Evolutionary conservation across 1,140 invertebrate genomes (phyloP).

Genomic region (Leptinotarsa defecta): DNA sequence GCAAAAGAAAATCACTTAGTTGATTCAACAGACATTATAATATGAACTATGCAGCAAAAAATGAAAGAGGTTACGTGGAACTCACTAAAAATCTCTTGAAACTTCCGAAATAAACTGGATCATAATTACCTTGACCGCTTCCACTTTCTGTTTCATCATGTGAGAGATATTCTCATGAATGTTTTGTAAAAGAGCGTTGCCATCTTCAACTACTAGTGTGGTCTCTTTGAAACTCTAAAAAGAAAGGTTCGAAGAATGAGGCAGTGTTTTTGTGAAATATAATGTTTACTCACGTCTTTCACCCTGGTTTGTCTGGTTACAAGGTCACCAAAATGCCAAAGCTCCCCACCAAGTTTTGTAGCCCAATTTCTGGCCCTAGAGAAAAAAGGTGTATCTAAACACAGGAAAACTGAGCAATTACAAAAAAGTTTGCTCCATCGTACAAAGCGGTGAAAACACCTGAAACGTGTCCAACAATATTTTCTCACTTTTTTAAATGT

Average conservation of each 20-base stretch:
- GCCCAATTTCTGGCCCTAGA: conserved; percentile 53
- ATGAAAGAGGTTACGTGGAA: too few species aligned
- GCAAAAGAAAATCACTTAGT: too few species aligned
- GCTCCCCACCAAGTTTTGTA: conserved; percentile 51
- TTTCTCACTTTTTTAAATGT: too few species aligned
- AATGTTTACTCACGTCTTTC: conserved; percentile 46
- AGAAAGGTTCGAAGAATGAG: not conserved
- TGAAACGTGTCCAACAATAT: too few species aligned
- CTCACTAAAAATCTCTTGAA: too few species aligned
- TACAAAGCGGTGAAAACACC: too few species aligned
- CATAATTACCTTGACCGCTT: conserved; percentile 71
- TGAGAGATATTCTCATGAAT: conserved; percentile 78
- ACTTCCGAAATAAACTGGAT: conserved; percentile 22
- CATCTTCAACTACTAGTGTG: conserved; percentile 70
- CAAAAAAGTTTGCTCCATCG: not conserved
- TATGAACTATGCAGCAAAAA: too few species aligned
- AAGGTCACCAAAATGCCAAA: conserved; percentile 53
- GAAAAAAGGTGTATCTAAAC: conserved; percentile 17
- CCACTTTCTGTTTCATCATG: conserved; percentile 84
- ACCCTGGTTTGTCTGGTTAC: conserved; percentile 50
- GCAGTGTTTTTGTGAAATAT: not conserved
- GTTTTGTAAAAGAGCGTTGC: conserved; percentile 71
- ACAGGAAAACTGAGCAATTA: not conserved
- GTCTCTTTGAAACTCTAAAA: conserved; percentile 74
- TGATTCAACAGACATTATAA: too few species aligned